Conservation (phyloP, 1,140 invertebrate species). For the Caligus rogercresseyi region DNA sequence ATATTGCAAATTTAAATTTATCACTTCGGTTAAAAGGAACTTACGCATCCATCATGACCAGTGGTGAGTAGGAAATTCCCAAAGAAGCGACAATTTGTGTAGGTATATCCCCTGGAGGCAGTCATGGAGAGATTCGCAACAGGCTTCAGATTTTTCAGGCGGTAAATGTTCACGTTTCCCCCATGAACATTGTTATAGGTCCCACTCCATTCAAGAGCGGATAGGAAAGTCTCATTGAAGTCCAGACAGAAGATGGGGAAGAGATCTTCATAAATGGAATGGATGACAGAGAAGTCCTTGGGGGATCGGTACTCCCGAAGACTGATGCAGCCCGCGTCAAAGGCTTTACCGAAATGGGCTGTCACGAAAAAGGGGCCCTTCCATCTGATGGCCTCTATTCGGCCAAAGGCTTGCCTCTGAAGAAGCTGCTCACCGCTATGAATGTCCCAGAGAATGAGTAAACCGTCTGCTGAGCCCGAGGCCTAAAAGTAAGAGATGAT, state of each 20-base stretch:
- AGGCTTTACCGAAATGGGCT: conserved; percentile 4
- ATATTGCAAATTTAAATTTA: no score
- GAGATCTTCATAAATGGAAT: conserved; percentile 4
- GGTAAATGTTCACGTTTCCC: conserved; percentile 1
- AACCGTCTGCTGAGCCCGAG: background rate
- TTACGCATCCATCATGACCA: background rate
- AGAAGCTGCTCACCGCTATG: background rate
- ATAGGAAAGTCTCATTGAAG: background rate
- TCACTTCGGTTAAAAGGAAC: background rate
- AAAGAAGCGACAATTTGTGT: background rate
- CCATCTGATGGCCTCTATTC: background rate
- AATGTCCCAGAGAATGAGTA: background rate
- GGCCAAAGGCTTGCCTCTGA: conserved; percentile 8
- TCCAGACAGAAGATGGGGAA: background rate
- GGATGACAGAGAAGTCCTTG: background rate
- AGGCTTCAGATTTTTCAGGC: background rate
- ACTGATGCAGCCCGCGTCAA: conserved; percentile 4
- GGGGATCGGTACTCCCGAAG: background rate
- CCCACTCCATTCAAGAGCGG: conserved; percentile 6
- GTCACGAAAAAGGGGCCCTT: conserved; percentile 1
- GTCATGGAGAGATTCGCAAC: background rate
- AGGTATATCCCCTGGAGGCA: background rate
- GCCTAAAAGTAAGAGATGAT: no score
- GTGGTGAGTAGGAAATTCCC: background rate
- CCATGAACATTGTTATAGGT: conserved; percentile 7